Conservation (phyloP, 2,888 invertebrate species). For the Willowsia nigromaculata region DNA sequence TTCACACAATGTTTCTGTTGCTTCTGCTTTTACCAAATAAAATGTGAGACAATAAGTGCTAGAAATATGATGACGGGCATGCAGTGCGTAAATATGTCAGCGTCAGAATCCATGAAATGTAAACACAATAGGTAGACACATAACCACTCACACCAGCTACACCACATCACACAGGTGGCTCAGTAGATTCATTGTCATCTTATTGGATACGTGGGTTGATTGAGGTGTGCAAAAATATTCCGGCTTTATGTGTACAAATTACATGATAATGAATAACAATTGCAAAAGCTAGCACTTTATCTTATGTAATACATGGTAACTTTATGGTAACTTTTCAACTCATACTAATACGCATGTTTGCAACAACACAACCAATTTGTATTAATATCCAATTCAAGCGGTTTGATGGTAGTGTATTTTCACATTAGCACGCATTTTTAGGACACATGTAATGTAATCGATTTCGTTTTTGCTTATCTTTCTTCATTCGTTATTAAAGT, state of each 20-base stretch:
- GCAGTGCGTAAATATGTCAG: slow-evolving; percentile 19
- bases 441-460: not conserved
- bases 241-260: not conserved
- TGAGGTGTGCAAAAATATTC: not conserved
- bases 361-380: not conserved
- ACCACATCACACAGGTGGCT: not conserved
- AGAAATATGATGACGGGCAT: slow-evolving; percentile 15
- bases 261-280: not conserved
- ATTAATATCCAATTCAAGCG: not conserved
- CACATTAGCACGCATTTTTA: not conserved
- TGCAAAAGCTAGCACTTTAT: not conserved
- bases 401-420: not conserved
- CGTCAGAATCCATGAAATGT: not conserved
- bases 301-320: not conserved
- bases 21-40: not conserved
- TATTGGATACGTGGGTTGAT: not conserved
- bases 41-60: not conserved
- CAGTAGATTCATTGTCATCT: not conserved
- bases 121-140: not conserved
- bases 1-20: not conserved
- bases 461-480: not conserved
- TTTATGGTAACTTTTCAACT: too few species aligned
- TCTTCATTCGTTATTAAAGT: not conserved
- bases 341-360: not conserved
- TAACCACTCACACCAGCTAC: not conserved